A percentile compares a stretch with the other conserved stretches of the same genome.
phyloP scores from a whole-genome alignment of 2,797 vertebrate genomes.

The Borostomias antarcticus region DNA sequence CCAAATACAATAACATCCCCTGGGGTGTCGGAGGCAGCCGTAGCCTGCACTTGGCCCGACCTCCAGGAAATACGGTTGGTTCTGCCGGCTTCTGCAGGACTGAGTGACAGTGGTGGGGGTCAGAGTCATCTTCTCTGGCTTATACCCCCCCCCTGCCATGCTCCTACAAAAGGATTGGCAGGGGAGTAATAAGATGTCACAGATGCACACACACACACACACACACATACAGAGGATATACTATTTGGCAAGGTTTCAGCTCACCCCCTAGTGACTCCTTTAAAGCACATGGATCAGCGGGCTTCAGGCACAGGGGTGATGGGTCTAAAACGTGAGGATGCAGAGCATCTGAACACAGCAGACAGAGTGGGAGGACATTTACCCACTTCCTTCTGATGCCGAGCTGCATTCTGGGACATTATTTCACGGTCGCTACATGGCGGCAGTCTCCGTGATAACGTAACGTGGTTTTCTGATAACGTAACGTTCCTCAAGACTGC shows the following conservation, averaged over 20 bases:
- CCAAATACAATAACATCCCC: no score
- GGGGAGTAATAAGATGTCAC: conserved; percentile 55
- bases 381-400: no score
- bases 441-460: no score
- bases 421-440: no score
- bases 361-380: no score
- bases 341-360: neutral
- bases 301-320: conserved; percentile 24
- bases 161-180: conserved; percentile 47
- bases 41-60: conserved; percentile 36
- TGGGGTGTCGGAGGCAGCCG: no score
- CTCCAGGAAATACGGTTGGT: conserved; percentile 33
- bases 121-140: conserved; percentile 39
- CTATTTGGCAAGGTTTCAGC: conserved; percentile 20
- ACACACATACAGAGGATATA: conserved; percentile 22
- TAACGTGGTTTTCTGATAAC: no score
- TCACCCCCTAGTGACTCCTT: conserved; percentile 36
- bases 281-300: conserved; percentile 26
- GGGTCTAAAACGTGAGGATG: no score
- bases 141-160: conserved; percentile 35
- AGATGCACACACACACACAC: no score
- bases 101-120: conserved; percentile 36
- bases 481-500: no score
- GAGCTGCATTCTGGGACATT: no score
- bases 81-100: conserved; percentile 30